A percentile compares a stretch with the other conserved stretches of the same genome.
Conservation (phyloP, 2,113 vertebrate genomes). For the Marmota monax region DNA sequence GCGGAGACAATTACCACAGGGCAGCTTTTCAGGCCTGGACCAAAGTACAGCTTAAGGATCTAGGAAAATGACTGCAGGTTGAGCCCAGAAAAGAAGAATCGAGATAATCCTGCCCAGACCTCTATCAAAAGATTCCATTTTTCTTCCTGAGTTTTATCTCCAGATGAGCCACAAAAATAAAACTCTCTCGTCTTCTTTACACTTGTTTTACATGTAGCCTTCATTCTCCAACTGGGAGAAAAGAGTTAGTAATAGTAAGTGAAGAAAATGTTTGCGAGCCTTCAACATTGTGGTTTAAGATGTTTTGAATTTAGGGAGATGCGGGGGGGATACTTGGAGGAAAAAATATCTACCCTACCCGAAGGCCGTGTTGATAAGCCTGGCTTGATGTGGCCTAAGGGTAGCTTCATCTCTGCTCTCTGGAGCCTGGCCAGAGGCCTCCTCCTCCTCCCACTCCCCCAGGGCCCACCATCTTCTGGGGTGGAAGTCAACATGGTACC, state of each 20-base stretch:
- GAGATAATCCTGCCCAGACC: background rate
- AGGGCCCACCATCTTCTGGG: background rate
- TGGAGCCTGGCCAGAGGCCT: background rate
- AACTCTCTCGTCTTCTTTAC: background rate
- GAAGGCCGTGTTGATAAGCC: background rate
- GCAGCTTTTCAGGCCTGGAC: background rate
- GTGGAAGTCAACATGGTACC: background rate
- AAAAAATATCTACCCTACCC: background rate
- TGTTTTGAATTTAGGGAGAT: background rate
- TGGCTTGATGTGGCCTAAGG: background rate
- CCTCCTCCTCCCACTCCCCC: background rate
- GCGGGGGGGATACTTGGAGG: background rate
- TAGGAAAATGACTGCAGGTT: background rate
- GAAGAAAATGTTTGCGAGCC: background rate
- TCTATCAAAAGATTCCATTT: background rate
- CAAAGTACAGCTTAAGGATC: background rate
- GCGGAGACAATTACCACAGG: background rate
- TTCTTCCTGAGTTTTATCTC: slow-evolving; percentile 31
- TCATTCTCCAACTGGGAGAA: background rate
- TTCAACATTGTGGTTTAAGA: background rate
- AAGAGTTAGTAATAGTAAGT: background rate
- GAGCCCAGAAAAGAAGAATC: background rate
- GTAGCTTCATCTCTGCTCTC: background rate
- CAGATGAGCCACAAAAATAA: background rate
- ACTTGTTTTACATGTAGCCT: background rate